A percentile compares a stretch with the other conserved stretches of the same genome.
These are phyloP conservation scores for Enteromius treurensis DNA, from an alignment of 2,797 vertebrate genomes.

Conservation along the genomic window DNA sequence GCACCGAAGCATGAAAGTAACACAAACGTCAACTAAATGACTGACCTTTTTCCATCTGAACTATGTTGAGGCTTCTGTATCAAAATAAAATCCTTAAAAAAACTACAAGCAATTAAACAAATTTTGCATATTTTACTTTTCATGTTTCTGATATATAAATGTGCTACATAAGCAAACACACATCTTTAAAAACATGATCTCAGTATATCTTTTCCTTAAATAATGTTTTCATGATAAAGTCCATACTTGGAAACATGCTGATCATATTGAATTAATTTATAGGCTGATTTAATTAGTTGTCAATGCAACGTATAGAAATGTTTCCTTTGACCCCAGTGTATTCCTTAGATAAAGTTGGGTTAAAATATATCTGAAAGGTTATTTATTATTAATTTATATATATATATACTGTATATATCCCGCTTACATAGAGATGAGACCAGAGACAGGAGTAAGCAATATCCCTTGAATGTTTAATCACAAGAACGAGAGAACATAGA, in stretches of 20 bases:
- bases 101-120: neutral
- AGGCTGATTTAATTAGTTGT: too few relatives aligned
- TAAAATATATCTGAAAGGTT: neutral
- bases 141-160: too few relatives aligned
- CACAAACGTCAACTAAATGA: neutral
- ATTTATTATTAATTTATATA: too few relatives aligned
- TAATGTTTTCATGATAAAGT: constrained; percentile 56
- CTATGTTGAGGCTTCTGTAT: neutral
- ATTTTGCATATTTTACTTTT: neutral
- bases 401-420: too few relatives aligned
- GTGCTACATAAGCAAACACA: too few relatives aligned
- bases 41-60: neutral
- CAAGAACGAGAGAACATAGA: too few relatives aligned
- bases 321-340: neutral
- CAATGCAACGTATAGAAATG: neutral
- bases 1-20: neutral
- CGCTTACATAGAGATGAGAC: too few relatives aligned
- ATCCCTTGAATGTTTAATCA: too few relatives aligned
- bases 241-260: constrained; percentile 56
- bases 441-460: too few relatives aligned
- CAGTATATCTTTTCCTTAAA: constrained; percentile 25
- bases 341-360: neutral
- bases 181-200: neutral
- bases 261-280: neutral
- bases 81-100: neutral